Evolutionary conservation across 2,113 vertebrate species (phyloP), one percentile per base, ranked within the genome.

Genomic region (Syngnathus floridae): DNA sequence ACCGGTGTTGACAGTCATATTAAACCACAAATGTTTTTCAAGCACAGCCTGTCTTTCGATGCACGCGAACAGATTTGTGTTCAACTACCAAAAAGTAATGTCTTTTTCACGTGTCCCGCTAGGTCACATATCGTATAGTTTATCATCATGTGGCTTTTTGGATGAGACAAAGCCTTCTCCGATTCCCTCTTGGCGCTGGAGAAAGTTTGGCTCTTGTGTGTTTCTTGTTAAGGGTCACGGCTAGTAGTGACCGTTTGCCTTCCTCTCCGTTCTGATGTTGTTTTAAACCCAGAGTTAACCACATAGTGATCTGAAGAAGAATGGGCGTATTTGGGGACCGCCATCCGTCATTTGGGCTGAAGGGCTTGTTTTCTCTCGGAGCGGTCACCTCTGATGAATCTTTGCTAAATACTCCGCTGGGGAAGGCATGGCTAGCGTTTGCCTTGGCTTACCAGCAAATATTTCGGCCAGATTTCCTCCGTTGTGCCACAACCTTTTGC

Each of bases 401-500:
- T 79, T 67, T 5, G 14, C 79, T 83, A 74, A 88, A 83, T 76
- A 77, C 79, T 79, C 84, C 74, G 7, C 79, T 79, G 79, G 84
- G 90, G 90, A 84, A 90, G 88, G 77, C 64, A 73, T 87, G n/a
- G 46, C 60, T 74, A 74, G 75, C 73, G 82, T 91, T 89, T 90
- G 88, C 82, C 86, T 80, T 88, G 88, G 90, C 90, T 93, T 91
- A 89, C 69, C 82, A 82, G 75, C 84, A 71, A 85, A 82, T 76
- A 91, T 90, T 88, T 75, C 77, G 64, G 70, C 72, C 65, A 64
- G 67, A 78, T 74, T 48, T 70, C 79, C 86, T 70, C 51, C 69
- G 74, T 76, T 79, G 71, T 90, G 74, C 87, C 86, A 83, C 84
- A 91, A 91, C 89, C 89, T 93, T 92, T 93, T 88, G 89, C 90